A percentile compares a stretch with the other conserved stretches of the same genome.
Evolutionary conservation across 2,888 invertebrate genomes (phyloP).

Genomic region (Pseudoips prasinana): DNA sequence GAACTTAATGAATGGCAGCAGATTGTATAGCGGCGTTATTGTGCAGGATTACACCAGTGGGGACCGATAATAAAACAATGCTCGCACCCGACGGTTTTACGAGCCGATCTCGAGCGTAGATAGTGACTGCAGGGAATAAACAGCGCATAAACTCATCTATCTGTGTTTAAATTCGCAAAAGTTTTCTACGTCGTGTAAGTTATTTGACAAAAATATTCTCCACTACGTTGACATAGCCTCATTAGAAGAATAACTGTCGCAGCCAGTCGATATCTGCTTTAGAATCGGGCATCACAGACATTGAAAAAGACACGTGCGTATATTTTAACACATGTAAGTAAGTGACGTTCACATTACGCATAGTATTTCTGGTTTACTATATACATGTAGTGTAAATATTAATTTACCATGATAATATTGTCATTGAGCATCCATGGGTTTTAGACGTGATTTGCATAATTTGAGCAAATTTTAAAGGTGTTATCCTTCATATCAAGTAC

Average conservation of each 20-base stretch:
- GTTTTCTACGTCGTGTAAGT: constrained; percentile 11
- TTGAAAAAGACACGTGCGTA: constrained; percentile 37
- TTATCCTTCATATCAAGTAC: constrained; percentile 48
- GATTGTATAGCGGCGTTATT: constrained; percentile 52
- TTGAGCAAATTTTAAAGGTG: constrained; percentile 20
- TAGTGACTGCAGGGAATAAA: constrained; percentile 58
- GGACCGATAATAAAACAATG: constrained; percentile 64
- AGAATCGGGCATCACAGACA: constrained; percentile 16
- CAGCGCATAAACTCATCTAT: constrained; percentile 57
- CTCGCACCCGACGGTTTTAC: constrained; percentile 55
- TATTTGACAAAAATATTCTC: constrained; percentile 7
- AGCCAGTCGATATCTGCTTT: constrained; percentile 15
- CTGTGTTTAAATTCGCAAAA: constrained; percentile 39
- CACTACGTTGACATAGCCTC: constrained; percentile 10
- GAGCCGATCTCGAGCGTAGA: constrained; percentile 56
- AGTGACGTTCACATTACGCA: constrained; percentile 40
- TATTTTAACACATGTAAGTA: constrained; percentile 27
- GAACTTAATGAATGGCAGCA: constrained; percentile 53
- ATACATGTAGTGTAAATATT: too few species aligned
- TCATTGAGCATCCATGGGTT: too few species aligned
- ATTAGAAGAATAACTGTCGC: constrained; percentile 2
- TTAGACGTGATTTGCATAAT: too few species aligned
- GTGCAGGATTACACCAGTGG: constrained; percentile 52
- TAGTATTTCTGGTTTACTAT: too few species aligned
- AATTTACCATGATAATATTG: too few species aligned